phyloP scores from a whole-genome alignment of 2,113 vertebrate species.

The Toxostoma redivivum region DNA sequence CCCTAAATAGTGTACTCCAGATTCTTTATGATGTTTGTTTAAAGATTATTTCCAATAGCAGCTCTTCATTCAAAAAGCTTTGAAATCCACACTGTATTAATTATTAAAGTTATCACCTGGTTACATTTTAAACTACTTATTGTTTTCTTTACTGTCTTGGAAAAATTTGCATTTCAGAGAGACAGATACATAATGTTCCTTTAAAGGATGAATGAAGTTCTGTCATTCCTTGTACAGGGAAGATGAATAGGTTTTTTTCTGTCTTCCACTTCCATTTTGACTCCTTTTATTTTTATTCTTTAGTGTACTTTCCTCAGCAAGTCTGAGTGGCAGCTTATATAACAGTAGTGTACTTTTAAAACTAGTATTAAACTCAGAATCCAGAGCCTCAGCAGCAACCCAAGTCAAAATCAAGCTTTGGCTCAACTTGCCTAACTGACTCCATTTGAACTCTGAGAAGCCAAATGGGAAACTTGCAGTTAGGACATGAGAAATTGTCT shows the following conservation, averaged over 20 bases:
- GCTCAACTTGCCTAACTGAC: not conserved
- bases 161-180: not conserved
- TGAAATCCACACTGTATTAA: too few relatives aligned
- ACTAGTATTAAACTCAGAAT: not conserved
- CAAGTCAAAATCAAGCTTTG: not conserved
- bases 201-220: conserved; percentile 20
- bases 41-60: too few relatives aligned
- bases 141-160: not conserved
- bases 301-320: not conserved
- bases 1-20: not conserved
- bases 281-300: conserved; percentile 2
- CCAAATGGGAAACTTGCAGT: not conserved
- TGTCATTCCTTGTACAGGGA: not conserved
- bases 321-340: conserved; percentile 18
- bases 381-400: not conserved
- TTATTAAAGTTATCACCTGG: not conserved
- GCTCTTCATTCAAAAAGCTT: too few relatives aligned
- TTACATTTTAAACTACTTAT: not conserved
- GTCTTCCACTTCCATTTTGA: not conserved
- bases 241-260: not conserved
- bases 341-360: not conserved
- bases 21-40: not conserved
- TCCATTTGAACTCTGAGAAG: not conserved
- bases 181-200: not conserved
- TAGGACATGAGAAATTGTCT: not conserved